Evolutionary conservation across 2,888 invertebrate species (phyloP), one percentile per base, ranked within the genome.

Genomic region (Lepidonotus clava): DNA sequence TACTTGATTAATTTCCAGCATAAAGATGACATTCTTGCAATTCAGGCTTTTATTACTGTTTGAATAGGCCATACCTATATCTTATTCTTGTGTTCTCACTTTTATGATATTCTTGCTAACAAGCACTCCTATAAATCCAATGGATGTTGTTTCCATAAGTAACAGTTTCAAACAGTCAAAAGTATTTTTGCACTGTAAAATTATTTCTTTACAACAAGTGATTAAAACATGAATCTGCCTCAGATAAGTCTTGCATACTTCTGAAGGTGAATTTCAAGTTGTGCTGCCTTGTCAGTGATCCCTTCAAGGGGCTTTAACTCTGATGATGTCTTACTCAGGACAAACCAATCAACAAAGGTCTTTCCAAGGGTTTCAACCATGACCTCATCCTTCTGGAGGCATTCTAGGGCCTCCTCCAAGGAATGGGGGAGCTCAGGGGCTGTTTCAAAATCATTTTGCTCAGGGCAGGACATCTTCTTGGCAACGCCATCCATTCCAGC

Each of bases 401-500:
- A 83, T 0, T 85, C 66, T 41, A 90, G 46, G 0, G 89, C 89
- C 76, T 89, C 89, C 11, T 41, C n/a, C 34, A 90, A 85, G 14
- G 83, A 87, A 1, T 40, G 32, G 0, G 90, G 90, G 56, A 90
- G 61, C 8, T 4, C 14, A 21, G 36, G 32, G 18, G 46, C 83
- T 1, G 46, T 28, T 21, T 28, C 28, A 11, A 80, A n/a, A 32
- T 46, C 41, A n/a, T 36, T 28, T 5, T 32, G 36, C 24, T 76
- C 76, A 11, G 86, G 86, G 8, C 84, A 86, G n/a, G 76, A 41
- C 11, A 87, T 36, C 21, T 87, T 77, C 8, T 85, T 83, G 2
- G 38, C 24, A 4, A 89, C 41, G 4, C 90, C 90, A 71, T 90
- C 89, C 34, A 89, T 8, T 0, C 89, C 90, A 6, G 90, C 89